A percentile compares a stretch with the other conserved stretches of the same genome.
These are phyloP conservation scores for Penaeus monodon DNA, from an alignment of 2,888 invertebrate genomes.

Conservation along the genomic window DNA sequence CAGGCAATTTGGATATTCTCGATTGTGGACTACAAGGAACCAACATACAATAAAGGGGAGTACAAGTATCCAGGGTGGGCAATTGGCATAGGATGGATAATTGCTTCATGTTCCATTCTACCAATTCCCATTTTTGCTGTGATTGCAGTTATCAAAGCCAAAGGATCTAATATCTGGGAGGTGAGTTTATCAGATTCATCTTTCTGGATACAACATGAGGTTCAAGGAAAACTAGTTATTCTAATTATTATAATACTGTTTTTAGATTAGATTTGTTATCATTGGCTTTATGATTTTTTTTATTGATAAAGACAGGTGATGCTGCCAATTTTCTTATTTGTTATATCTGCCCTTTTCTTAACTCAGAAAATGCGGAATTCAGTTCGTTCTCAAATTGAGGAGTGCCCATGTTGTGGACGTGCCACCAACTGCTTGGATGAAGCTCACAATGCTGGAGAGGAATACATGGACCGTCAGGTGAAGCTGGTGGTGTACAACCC, in stretches of 20 bases:
- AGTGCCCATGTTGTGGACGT: constrained; percentile 73
- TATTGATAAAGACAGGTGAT: no score
- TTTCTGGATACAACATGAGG: no score
- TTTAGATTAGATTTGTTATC: background rate
- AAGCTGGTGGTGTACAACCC: constrained; percentile 36
- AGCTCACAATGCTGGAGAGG: constrained; percentile 2
- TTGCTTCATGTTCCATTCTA: constrained; percentile 84
- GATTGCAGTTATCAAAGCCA: constrained; percentile 79
- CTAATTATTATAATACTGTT: background rate
- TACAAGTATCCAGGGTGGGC: constrained; percentile 85
- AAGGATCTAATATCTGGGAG: constrained; percentile 80
- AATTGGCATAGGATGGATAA: constrained; percentile 87
- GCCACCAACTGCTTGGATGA: constrained; percentile 28
- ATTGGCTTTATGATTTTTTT: no score
- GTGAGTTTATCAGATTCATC: constrained; percentile 71
- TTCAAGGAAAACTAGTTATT: background rate
- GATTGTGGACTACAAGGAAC: constrained; percentile 87
- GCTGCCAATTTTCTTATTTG: background rate
- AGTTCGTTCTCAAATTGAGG: constrained; percentile 81
- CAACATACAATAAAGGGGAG: constrained; percentile 84
- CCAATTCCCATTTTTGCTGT: constrained; percentile 88
- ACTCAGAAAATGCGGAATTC: constrained; percentile 83
- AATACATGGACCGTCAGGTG: constrained; percentile 11
- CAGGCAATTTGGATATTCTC: constrained; percentile 90
- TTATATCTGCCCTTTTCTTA: constrained; percentile 54